These are phyloP conservation scores for Aphaenogaster rudis DNA, from an alignment of 1,140 invertebrate species.

Conservation along the genomic window DNA sequence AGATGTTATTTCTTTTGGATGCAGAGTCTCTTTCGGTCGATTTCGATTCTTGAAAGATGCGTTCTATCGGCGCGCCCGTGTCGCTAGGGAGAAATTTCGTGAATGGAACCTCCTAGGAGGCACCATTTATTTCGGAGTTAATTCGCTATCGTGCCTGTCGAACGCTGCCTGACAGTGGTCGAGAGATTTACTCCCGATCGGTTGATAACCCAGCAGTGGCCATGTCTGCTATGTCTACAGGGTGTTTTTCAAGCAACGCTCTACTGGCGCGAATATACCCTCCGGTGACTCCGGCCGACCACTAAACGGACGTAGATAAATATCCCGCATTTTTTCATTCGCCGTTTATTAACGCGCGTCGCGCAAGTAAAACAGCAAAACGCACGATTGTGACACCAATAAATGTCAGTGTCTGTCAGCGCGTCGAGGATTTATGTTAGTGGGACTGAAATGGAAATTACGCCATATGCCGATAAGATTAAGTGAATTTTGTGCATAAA, in stretches of 20 bases:
- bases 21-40: neutral
- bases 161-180: conserved; percentile 75
- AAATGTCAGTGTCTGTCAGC: conserved; percentile 57
- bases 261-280: conserved; percentile 63
- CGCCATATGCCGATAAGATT: neutral
- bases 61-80: conserved; percentile 6
- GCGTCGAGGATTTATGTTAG: conserved; percentile 26
- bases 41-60: conserved; percentile 44
- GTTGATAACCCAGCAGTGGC: conserved; percentile 77
- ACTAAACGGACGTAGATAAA: conserved; percentile 66
- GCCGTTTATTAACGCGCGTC: conserved; percentile 64
- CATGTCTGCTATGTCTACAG: conserved; percentile 77
- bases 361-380: conserved; percentile 40
- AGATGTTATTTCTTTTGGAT: neutral
- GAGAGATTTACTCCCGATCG: conserved; percentile 78
- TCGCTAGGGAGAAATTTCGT: conserved; percentile 73
- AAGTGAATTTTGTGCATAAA: neutral
- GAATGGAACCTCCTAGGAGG: conserved; percentile 79
- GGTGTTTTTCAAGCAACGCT: conserved; percentile 76
- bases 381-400: conserved; percentile 41
- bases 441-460: conserved; percentile 7
- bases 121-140: conserved; percentile 79
- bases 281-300: conserved; percentile 58
- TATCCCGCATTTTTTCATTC: conserved; percentile 69
- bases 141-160: conserved; percentile 79